These are phyloP conservation scores for Ceratotherium simum DNA, from an alignment of 2,113 vertebrate genomes.

Conservation along the genomic window DNA sequence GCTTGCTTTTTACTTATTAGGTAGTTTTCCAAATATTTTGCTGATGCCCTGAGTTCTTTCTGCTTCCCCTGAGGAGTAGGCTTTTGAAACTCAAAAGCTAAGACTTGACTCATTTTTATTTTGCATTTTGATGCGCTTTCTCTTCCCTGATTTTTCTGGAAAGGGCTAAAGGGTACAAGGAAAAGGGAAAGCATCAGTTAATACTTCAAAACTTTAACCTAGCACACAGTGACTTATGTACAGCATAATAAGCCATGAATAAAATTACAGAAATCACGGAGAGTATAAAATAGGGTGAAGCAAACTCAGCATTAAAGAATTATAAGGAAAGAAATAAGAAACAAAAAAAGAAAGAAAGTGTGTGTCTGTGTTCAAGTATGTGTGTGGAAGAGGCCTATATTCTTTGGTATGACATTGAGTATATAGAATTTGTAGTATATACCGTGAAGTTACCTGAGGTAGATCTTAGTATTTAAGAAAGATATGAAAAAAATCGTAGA, in stretches of 20 bases:
- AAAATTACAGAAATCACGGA: neutral
- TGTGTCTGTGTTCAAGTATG: neutral
- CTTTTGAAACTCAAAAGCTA: slow-evolving; percentile 12
- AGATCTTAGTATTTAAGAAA: neutral
- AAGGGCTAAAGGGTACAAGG: neutral
- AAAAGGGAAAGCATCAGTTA: neutral
- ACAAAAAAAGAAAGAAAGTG: neutral
- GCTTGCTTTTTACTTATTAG: neutral
- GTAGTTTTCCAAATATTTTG: slow-evolving; percentile 24
- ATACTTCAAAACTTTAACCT: neutral
- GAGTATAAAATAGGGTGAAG: slow-evolving; percentile 9
- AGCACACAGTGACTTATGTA: neutral
- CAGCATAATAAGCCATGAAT: neutral
- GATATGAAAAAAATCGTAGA: neutral
- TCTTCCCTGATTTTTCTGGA: neutral
- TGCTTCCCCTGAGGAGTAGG: neutral
- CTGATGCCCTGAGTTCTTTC: neutral
- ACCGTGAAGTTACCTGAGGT: neutral
- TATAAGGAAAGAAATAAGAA: neutral
- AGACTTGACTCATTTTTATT: slow-evolving; percentile 13
- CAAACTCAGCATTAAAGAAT: neutral
- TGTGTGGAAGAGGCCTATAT: neutral
- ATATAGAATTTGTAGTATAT: neutral
- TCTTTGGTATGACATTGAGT: neutral
- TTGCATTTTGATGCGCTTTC: neutral